A percentile compares a stretch with the other conserved stretches of the same genome.
phyloP scores from a whole-genome alignment of 2,888 invertebrate genomes.

The Girardia tigrina region DNA sequence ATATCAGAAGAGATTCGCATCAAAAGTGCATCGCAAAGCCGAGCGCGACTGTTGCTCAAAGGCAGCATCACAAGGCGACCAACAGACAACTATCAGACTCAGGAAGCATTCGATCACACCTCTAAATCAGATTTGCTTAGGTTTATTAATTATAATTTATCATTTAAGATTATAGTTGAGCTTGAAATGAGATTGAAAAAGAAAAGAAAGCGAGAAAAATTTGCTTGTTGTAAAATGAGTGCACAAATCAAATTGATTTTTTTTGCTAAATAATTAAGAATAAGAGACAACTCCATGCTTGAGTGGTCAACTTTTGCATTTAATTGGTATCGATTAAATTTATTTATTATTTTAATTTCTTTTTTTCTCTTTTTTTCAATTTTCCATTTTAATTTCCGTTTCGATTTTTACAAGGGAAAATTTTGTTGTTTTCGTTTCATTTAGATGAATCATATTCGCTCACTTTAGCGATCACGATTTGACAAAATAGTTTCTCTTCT shows the following conservation, averaged over 20 bases:
- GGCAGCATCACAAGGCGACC: not conserved
- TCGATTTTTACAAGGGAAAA: not conserved
- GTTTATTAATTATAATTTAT: conserved; percentile 17
- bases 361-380: not conserved
- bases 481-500: too few relatives aligned
- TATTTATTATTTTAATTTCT: not conserved
- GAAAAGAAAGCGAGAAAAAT: too few relatives aligned
- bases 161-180: conserved; percentile 16
- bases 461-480: too few relatives aligned
- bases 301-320: conserved; percentile 5
- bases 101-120: conserved; percentile 23
- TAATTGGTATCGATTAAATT: conserved; percentile 1
- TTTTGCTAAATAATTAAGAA: not conserved
- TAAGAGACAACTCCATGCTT: conserved; percentile 12
- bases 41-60: not conserved
- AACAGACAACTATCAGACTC: conserved; percentile 16
- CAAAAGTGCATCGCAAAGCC: conserved; percentile 14
- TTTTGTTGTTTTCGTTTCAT: too few relatives aligned
- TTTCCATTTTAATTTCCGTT: not conserved
- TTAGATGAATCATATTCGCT: too few relatives aligned
- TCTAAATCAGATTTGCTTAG: conserved; percentile 13
- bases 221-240: not conserved
- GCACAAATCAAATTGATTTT: not conserved
- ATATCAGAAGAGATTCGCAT: conserved; percentile 15
- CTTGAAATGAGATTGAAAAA: not conserved